phyloP scores from a whole-genome alignment of 2,113 vertebrate genomes.

The Gallinago jamesoni region DNA sequence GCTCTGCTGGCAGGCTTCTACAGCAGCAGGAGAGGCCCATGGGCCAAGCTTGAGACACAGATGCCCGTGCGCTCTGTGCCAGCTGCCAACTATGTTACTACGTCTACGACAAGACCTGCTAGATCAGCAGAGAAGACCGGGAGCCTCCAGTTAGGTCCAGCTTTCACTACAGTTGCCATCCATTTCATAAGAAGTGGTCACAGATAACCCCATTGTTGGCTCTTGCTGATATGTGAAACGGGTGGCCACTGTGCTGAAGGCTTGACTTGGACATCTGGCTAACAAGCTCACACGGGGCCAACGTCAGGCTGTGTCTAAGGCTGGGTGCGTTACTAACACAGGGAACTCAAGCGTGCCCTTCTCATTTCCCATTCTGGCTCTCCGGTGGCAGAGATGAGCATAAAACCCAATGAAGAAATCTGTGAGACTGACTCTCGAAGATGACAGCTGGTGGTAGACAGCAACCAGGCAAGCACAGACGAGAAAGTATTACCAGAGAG shows the following conservation, averaged over 20 bases:
- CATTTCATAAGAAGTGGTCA: background rate
- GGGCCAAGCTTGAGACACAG: background rate
- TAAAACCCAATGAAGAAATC: background rate
- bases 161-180: background rate
- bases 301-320: background rate
- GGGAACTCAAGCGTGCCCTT: background rate
- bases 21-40: accelerated
- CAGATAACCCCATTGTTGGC: background rate
- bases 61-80: background rate
- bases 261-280: background rate
- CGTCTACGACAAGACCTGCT: background rate
- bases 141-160: background rate
- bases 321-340: no score
- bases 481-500: slow-evolving; percentile 14
- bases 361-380: background rate
- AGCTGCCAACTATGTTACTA: background rate
- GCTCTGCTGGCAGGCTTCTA: background rate
- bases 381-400: background rate
- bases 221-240: background rate
- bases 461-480: background rate
- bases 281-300: background rate
- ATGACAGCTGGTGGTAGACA: slow-evolving; percentile 20
- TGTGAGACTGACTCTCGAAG: background rate
- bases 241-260: background rate
- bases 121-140: background rate